Percentiles rank a stretch among this genome's conserved stretches.
Conservation (phyloP, 1,140 invertebrate genomes). For the Bombus vancouverensis region DNA sequence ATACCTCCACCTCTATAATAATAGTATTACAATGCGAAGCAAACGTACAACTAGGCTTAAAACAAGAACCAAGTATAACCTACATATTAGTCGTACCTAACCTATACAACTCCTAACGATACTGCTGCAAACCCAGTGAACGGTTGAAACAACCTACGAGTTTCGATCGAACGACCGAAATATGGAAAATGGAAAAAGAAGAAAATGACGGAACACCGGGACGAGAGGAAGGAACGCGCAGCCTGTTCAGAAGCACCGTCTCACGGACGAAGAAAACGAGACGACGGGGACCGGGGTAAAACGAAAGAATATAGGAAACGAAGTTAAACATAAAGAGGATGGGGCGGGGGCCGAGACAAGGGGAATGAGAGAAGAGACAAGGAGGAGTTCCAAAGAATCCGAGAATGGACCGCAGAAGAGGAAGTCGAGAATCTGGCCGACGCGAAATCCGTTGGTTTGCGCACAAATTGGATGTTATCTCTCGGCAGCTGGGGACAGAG, state of each 20-base stretch:
- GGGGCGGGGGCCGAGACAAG: neutral
- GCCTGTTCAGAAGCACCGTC: neutral
- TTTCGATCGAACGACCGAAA: neutral
- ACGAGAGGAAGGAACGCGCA: too few species aligned
- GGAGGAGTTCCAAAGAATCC: slow-evolving; percentile 10
- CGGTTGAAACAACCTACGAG: neutral
- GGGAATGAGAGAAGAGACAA: neutral
- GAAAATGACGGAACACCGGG: neutral
- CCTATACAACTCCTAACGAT: too few species aligned
- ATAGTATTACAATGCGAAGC: too few species aligned
- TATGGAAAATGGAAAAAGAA: neutral
- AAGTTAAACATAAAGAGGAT: slow-evolving; percentile 18
- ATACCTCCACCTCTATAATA: too few species aligned
- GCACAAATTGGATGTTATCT: slow-evolving; percentile 81
- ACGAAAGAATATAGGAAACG: slow-evolving; percentile 12
- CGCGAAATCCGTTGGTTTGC: slow-evolving; percentile 77
- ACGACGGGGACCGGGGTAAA: neutral
- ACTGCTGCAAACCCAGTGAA: neutral
- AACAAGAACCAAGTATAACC: too few species aligned
- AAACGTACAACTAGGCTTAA: too few species aligned
- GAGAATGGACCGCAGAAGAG: slow-evolving; percentile 41
- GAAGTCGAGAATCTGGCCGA: slow-evolving; percentile 62
- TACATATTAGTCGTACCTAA: neutral
- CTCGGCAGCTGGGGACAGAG: slow-evolving; percentile 77
- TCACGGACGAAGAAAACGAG: neutral